Conservation (phyloP, 2,113 vertebrate species). For the Perognathus longimembris region DNA sequence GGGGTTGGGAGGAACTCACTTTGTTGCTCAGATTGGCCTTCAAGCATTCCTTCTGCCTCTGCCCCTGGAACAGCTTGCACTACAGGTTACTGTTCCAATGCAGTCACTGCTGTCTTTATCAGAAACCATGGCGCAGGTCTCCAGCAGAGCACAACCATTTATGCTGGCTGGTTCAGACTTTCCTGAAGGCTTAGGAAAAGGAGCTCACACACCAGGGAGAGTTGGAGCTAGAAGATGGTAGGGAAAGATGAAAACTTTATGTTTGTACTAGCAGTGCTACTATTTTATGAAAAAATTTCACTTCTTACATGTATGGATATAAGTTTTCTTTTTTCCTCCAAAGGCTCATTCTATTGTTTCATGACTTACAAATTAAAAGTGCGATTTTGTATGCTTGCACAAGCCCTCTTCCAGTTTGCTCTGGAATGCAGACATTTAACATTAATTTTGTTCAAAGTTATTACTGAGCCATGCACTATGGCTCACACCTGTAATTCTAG, state of each 20-base stretch:
- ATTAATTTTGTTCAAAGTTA: conserved; percentile 37
- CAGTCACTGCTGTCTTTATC: not conserved
- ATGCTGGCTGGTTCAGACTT: not conserved
- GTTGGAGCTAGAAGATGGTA: not conserved
- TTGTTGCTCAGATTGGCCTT: not conserved
- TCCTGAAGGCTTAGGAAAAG: not conserved
- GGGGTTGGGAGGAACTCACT: not conserved
- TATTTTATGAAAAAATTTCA: conserved; percentile 38
- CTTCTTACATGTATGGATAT: not conserved
- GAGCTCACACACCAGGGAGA: not conserved
- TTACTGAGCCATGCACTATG: not conserved
- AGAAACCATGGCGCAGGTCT: not conserved
- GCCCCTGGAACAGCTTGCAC: not conserved
- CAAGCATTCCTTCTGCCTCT: not conserved
- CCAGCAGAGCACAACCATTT: not conserved
- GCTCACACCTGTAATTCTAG: no score
- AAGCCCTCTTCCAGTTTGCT: conserved; percentile 9
- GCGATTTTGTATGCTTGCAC: conserved; percentile 14
- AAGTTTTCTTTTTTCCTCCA: not conserved
- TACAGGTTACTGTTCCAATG: not conserved
- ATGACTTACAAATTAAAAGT: conserved; percentile 6
- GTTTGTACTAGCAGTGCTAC: not conserved
- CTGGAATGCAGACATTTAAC: conserved; percentile 4
- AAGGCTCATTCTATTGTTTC: not conserved
- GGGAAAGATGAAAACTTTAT: not conserved